Evolutionary conservation across 1,140 invertebrate genomes (phyloP).

Genomic region (Drosophila asahinai): DNA sequence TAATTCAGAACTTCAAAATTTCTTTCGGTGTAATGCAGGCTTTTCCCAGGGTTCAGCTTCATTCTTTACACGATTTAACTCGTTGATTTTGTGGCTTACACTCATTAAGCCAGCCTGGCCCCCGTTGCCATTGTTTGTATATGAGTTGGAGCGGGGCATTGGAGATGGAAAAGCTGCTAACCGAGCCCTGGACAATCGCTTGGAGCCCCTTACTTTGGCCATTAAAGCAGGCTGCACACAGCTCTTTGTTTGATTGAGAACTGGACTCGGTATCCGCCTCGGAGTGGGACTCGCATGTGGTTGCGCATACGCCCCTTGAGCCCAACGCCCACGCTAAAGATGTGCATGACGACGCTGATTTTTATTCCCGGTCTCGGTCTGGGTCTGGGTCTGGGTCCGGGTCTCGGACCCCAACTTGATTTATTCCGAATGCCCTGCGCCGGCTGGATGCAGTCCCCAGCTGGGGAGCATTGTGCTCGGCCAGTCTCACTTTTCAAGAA

Average conservation of each 20-base stretch:
- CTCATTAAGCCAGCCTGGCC: constrained; percentile 72
- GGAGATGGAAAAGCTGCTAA: constrained; percentile 14
- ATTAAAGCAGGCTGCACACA: constrained; percentile 25
- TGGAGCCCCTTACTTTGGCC: constrained; percentile 18
- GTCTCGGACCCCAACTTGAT: constrained; percentile 48
- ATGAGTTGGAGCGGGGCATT: constrained; percentile 14
- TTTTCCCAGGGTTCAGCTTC: constrained; percentile 47
- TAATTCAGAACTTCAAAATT: not conserved
- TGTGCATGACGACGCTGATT: constrained; percentile 73
- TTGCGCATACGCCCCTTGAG: constrained; percentile 20
- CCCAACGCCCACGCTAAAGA: constrained; percentile 27
- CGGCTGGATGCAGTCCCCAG: constrained; percentile 39
- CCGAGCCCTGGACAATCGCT: constrained; percentile 4
- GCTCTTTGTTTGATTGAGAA: constrained; percentile 53
- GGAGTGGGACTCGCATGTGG: constrained; percentile 17
- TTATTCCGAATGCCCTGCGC: constrained; percentile 60
- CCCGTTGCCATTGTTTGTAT: constrained; percentile 51
- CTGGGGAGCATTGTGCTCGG: constrained; percentile 42
- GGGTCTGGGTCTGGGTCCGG: constrained; percentile 12
- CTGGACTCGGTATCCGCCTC: constrained; percentile 15
- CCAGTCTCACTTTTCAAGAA: constrained; percentile 64
- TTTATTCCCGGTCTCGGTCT: constrained; percentile 49
- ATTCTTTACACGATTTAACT: constrained; percentile 75
- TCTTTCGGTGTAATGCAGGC: constrained; percentile 22
- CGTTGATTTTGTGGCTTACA: constrained; percentile 80